Base-by-base conservation (phyloP, 2,113 vertebrate genomes). In the Clinocottus analis region DNA sequence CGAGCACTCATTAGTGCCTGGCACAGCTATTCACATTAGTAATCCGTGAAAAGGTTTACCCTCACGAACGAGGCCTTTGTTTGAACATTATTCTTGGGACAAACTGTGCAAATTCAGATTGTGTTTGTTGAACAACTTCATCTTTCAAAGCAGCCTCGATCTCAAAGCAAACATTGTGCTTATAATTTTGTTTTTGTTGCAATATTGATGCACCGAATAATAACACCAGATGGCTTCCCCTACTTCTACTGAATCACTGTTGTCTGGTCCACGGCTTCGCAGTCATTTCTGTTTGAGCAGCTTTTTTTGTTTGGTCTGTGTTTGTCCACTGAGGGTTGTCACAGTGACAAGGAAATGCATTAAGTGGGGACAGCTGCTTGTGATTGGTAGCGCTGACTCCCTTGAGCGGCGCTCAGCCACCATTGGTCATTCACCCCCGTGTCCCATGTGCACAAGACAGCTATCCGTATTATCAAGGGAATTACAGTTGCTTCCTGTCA, bases 251-350 rank as follows among this genome's bases (percentile, higher is more conserved):
- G 37, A 53, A 23, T 66, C 13, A 10, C 13, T 75, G 55, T 71
- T 61, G 43, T 61, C 31, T 66, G 35, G 16, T 61, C 41, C 35
- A 5, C 5, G 33, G 33, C 33, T 33, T 41, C 39, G 11, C 21
- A 25, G 23, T 75, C 49, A 29, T 65, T 70, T 49, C 51, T 75
- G 49, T 85, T 73, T 82, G 70, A 62, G 75, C 66, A 77, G 23
- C 71, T 75, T 33, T 61, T 59, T 53, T 19, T 25, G 16, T 35
- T 25, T 8, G 5, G 2, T 61, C 61, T 68, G 27, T 68, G 27
- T 90, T 87, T 85, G 79, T 85, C 60, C 59, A 71, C 77, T 69
- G 58, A 51, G 17, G 58, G 91, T 92, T 89, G 89, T 85, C 90
- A 86, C 70, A 75, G 90, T 85, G 87, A 93, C 84, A 41, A 0